Evolutionary conservation across 1,140 invertebrate genomes (phyloP), one percentile per base, ranked within the genome.

Genomic region (Pararge aegeria): DNA sequence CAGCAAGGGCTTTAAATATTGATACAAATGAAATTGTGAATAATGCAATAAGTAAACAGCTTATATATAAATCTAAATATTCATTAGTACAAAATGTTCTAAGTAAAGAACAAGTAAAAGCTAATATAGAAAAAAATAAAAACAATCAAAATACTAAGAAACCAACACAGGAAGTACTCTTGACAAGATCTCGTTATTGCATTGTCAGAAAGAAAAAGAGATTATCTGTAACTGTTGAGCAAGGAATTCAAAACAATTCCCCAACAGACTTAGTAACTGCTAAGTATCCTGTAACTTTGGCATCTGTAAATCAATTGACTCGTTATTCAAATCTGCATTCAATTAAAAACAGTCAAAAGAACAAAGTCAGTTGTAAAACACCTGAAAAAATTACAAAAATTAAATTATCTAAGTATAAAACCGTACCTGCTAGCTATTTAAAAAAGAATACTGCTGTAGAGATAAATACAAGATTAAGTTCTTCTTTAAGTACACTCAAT

Each of bases 371-470:
- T 5, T 10, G n/a, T 13, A 37, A 56, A 12, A 29, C 34, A 9
- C 19, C 10, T 5, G 53, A 63, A 16, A 73, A 67, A 57, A 30
- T 56, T 27, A 48, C 29, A 16, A 75, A 66, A 61, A 73, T 86
- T 20, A 82, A 83, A 75, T 62, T 88, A 16, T 83, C 59, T 37
- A 88, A 83, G 61, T 84, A 86, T 55, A 88, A 88, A 72, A 78
- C 69, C 2, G 59, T 83, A 37, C 61, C 65, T 19, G 37, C 75
- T 16, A 73, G 61, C 48, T 66, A 64, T 52, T 58, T 78, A 5
- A 78, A 78, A 61, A 72, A 49, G 27, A 61, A 51, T 37, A 20
- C 37, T 24, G 40, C 0, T 19, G 27, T 18, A 42, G 13, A 53
- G 24, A 21, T 2, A 5, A 40, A 19, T 27, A 20, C 34, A 40